A percentile compares a stretch with the other conserved stretches of the same genome.
Conservation (phyloP, 2,797 vertebrate species). For the Acanthurus leucopareius region DNA sequence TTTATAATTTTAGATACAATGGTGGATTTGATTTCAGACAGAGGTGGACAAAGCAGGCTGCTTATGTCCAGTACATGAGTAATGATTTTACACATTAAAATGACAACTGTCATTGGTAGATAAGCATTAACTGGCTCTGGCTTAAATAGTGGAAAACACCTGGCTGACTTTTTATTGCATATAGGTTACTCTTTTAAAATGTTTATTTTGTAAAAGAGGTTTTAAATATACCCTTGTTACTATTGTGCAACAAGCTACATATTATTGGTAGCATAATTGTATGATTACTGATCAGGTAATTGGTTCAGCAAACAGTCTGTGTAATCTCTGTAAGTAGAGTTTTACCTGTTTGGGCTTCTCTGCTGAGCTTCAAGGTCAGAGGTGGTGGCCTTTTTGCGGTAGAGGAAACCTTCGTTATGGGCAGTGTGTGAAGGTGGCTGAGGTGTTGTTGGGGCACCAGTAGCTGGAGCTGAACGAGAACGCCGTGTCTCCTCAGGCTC, state of each 20-base stretch:
- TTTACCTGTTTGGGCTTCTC: constrained; percentile 93
- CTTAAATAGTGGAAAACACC: no score
- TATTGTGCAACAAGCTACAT: background rate
- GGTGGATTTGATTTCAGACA: no score
- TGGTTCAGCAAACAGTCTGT: background rate
- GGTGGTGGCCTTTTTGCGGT: constrained; percentile 89
- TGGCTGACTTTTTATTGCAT: background rate
- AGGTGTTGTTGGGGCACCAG: constrained; percentile 86
- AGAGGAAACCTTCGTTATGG: constrained; percentile 91
- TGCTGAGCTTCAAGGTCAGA: constrained; percentile 91
- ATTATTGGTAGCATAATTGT: background rate
- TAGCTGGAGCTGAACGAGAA: constrained; percentile 92
- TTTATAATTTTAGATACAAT: no score
- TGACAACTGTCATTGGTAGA: constrained; percentile 1
- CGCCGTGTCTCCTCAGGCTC: constrained; percentile 89
- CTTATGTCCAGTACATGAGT: background rate
- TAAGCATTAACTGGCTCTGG: no score
- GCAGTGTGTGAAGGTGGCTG: constrained; percentile 87
- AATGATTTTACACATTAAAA: background rate
- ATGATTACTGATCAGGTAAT: background rate
- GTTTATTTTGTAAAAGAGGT: background rate
- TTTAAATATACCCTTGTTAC: background rate
- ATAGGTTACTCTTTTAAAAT: background rate
- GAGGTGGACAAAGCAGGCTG: background rate
- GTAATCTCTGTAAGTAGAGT: background rate